Conservation (phyloP, 2,113 vertebrate genomes). For the Glaucomys volans region DNA sequence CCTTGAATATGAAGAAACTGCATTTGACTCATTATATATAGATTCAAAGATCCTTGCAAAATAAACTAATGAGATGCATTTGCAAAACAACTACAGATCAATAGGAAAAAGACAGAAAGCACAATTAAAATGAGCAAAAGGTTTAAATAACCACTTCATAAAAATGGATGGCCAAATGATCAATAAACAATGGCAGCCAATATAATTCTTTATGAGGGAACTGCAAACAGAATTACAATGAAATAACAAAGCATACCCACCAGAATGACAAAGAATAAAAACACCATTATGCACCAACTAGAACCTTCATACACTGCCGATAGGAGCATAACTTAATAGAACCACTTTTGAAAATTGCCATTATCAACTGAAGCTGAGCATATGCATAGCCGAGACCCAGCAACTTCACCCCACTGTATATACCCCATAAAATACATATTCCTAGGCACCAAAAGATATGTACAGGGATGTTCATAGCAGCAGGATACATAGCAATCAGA, state of each 20-base stretch:
- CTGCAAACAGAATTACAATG: background rate
- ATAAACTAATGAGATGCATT: background rate
- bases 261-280: background rate
- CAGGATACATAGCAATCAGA: background rate
- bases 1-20: background rate
- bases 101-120: background rate
- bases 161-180: background rate
- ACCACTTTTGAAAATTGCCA: background rate
- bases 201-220: background rate
- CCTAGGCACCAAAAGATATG: background rate
- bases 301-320: background rate
- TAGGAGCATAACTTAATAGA: background rate
- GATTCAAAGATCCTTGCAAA: background rate
- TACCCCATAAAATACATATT: background rate
- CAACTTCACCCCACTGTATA: background rate
- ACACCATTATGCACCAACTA: too few relatives aligned
- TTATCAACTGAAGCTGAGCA: background rate
- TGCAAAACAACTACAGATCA: conserved; percentile 5
- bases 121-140: background rate
- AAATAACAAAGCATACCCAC: conserved; percentile 19
- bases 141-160: background rate
- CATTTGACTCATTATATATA: background rate
- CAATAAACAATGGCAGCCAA: background rate
- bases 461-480: background rate
- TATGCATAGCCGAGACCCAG: background rate